Percentiles rank a stretch among this genome's conserved stretches.
phyloP scores from a whole-genome alignment of 2,113 vertebrate genomes.

The Castor canadensis region DNA sequence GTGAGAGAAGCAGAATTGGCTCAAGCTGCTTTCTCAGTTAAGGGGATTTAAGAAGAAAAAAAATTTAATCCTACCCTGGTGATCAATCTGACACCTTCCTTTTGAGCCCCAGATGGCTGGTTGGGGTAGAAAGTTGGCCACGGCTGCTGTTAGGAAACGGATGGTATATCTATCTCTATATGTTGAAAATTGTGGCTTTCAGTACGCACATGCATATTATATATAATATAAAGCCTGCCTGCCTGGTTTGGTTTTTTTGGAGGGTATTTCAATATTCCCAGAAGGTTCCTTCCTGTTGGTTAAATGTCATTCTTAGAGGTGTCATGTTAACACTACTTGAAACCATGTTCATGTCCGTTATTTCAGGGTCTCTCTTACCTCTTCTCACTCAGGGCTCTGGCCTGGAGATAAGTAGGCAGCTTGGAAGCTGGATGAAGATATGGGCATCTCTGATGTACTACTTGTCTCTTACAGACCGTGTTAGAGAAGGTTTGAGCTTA shows the following conservation, averaged over 20 bases:
- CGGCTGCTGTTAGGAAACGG: slow-evolving; percentile 50
- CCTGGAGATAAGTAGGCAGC: neutral
- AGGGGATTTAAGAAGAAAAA: slow-evolving; percentile 77
- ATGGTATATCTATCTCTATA: slow-evolving; percentile 33
- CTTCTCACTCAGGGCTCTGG: neutral
- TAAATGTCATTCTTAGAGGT: slow-evolving; percentile 53
- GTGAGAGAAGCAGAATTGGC: slow-evolving; percentile 76
- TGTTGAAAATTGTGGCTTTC: slow-evolving; percentile 16
- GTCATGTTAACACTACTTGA: neutral
- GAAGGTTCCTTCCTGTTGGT: slow-evolving; percentile 57
- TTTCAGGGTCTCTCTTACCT: neutral
- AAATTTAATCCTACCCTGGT: slow-evolving; percentile 77
- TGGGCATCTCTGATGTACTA: fast-evolving
- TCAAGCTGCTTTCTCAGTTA: slow-evolving; percentile 80
- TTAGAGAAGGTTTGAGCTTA: neutral
- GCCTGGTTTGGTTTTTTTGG: slow-evolving; percentile 45
- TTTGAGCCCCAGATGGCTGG: slow-evolving; percentile 81
- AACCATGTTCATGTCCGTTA: neutral
- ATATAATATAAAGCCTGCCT: neutral
- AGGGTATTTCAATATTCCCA: slow-evolving; percentile 50
- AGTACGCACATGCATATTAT: neutral
- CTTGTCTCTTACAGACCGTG: neutral
- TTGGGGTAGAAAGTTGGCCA: slow-evolving; percentile 77
- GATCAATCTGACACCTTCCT: slow-evolving; percentile 80
- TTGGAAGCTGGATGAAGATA: neutral